Evolutionary conservation across 2,113 vertebrate species (phyloP), one percentile per base, ranked within the genome.

Genomic region (Oxygymnocypris stewartii): DNA sequence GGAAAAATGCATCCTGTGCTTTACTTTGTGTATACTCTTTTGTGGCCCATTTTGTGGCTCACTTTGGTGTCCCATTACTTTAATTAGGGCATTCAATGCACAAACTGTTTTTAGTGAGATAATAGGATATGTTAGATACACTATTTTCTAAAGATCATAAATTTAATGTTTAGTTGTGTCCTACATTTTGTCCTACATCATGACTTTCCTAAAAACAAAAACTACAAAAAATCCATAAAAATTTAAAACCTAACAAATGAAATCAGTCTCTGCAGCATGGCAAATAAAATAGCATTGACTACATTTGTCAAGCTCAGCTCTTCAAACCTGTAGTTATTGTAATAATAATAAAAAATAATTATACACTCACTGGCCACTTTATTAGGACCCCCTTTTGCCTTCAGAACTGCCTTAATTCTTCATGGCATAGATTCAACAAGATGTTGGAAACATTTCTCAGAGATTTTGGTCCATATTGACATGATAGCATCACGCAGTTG

Each of bases 1-100:
- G 82, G 94, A 90, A 83, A 77, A 13, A 47, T 80, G n/a, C 13
- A 86, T 49, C 31, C 23, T 28, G 63, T 49, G 28, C 63, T 87
- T 23, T n/a, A 20, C 47, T 63, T 84, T 59, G 51, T 63, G 61
- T 18, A 35, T 16, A 18, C 18, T 5, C 20, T 6, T 6, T 71
- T 78, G 47, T 18, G 12, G 81, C 11, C 4, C 18, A 6, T 6
- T 28, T 51, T 77, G 74, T 12, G 12, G 20, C 47, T 44, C 0
- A 74, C 71, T 44, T 73, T 44, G 11, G 11, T 75, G 20, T 47
- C 20, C 35, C 20, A 42, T 83, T 73, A 63, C 28, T 63, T 89
- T 23, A 65, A 42, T 9, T 57, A 47, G 73, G 25, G 73, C 40
- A 74, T 37, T 23, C 2, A 0, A 73, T 37, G 10, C 69, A 73